Evolutionary conservation across 2,888 invertebrate species (phyloP).

Genomic region (Microchrysa polita): DNA sequence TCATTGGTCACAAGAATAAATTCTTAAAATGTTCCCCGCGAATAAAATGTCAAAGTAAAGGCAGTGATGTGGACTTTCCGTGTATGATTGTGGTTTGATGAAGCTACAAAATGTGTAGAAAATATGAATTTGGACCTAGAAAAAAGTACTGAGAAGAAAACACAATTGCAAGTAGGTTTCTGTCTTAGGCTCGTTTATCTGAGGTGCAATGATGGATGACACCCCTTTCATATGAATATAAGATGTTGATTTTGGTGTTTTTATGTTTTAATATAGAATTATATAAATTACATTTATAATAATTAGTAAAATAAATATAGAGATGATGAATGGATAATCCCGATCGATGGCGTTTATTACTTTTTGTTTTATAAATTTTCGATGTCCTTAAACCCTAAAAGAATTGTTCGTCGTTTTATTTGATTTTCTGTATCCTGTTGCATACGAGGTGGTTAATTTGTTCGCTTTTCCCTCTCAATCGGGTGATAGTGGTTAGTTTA

Average conservation of each 20-base stretch:
- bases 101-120: neutral
- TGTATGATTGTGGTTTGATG: no score
- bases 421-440: slow-evolving; percentile 15
- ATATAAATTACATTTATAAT: slow-evolving; percentile 49
- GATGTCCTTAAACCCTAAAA: slow-evolving; percentile 40
- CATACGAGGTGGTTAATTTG: neutral
- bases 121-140: neutral
- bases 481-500: neutral
- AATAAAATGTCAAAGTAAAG: neutral
- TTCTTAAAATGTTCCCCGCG: neutral
- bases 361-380: slow-evolving; percentile 13
- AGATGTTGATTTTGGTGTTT: slow-evolving; percentile 36
- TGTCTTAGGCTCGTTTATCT: slow-evolving; percentile 50
- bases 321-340: slow-evolving; percentile 47
- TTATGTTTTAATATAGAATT: slow-evolving; percentile 34
- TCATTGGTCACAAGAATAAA: neutral
- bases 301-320: slow-evolving; percentile 50
- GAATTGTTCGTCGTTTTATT: slow-evolving; percentile 32
- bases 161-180: slow-evolving; percentile 15
- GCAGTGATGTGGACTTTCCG: no score
- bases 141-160: slow-evolving; percentile 18
- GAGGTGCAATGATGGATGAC: slow-evolving; percentile 45
- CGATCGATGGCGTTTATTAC: slow-evolving; percentile 42
- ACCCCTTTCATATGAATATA: slow-evolving; percentile 30
- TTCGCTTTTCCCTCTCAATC: slow-evolving; percentile 26